Evolutionary conservation across 2,113 vertebrate genomes (phyloP), one percentile per base, ranked within the genome.

Genomic region (Lasiurus borealis): DNA sequence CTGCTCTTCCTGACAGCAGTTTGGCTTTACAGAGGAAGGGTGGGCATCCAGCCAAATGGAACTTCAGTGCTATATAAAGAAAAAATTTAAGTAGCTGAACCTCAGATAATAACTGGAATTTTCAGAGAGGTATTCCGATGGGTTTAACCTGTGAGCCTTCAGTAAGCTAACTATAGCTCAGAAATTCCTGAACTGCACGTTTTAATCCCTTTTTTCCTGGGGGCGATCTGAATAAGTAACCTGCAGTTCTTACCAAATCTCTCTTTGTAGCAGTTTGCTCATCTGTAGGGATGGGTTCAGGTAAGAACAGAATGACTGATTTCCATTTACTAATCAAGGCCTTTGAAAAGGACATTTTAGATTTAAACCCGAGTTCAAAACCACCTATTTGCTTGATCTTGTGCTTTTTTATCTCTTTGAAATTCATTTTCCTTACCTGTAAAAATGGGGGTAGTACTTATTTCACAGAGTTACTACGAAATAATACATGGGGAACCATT

Each of bases 111-210:
- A 91, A 76, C 66, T 81, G 86, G 90, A 76, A 93, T 96, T 95
- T 96, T 91, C 76, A 87, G 69, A 87, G 91, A 95, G 29, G 27
- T 52, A 64, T 84, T 93, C 88, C 66, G n/a, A 90, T 90, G 57
- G 69, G 31, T 92, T 95, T 97, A 94, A 92, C 96, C 90, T 86
- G 40, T 68, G 86, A 97, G 90, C 82, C 77, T 92, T 94, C 89
- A 31, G 85, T 83, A 85, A 90, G 76, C 73, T 76, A 84, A 91
- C 64, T 71, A 25, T 13, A 78, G 72, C 85, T 73, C 69, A 92
- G 77, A 86, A 76, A 46, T 85, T 85, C 57, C 78, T 85, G 29
- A 77, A 69, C 54, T 64, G 73, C 5, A 15, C 0, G 2, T 72
- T 86, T 87, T 36, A 72, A 27, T 80, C 73, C 83, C 50, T 88